Percentiles rank a stretch among this genome's conserved stretches.
Conservation (phyloP, 2,797 vertebrate species). For the Moxostoma hubbsi region DNA sequence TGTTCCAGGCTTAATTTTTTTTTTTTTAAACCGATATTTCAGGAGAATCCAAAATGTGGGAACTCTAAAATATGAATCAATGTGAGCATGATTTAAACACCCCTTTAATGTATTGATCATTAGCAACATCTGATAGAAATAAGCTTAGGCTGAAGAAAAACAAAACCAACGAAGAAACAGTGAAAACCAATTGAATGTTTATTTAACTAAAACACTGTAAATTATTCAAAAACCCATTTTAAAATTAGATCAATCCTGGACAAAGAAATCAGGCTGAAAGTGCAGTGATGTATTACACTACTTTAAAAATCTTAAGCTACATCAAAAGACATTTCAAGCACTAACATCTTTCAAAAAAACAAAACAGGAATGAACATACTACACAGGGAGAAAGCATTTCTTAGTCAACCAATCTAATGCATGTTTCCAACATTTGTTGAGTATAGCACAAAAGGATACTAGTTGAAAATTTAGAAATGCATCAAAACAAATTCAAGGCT, state of each 20-base stretch:
- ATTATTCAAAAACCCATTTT: constrained; percentile 39
- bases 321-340: neutral
- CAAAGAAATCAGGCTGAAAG: constrained; percentile 8
- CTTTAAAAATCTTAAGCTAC: constrained; percentile 1
- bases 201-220: constrained; percentile 57
- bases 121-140: too few relatives aligned
- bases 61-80: too few relatives aligned
- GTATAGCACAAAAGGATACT: neutral
- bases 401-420: neutral
- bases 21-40: too few relatives aligned
- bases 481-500: neutral
- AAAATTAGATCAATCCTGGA: constrained; percentile 31
- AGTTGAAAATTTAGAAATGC: neutral
- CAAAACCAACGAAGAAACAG: neutral
- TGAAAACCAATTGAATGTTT: constrained; percentile 47
- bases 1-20: too few relatives aligned
- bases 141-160: neutral
- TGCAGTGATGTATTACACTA: constrained; percentile 3
- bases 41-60: too few relatives aligned
- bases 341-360: neutral
- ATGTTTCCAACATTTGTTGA: constrained; percentile 1
- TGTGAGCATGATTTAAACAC: too few relatives aligned
- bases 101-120: too few relatives aligned
- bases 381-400: constrained; percentile 30
- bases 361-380: constrained; percentile 1